Evolutionary conservation across 92 coral and sea anemone species (phyloP).

Genomic region (Umimayanthus chanpuru): DNA sequence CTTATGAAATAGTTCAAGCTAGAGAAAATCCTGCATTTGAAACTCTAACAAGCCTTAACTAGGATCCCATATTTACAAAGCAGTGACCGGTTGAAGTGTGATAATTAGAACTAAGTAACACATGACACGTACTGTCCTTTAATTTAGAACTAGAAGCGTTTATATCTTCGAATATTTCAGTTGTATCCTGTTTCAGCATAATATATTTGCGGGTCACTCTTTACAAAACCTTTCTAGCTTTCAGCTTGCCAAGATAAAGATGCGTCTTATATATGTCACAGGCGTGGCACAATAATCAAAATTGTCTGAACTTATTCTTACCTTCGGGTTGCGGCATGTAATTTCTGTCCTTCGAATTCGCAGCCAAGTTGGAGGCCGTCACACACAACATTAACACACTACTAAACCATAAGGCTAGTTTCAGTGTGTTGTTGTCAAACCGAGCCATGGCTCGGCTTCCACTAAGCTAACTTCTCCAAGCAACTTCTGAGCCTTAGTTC

Average conservation of each 20-base stretch:
- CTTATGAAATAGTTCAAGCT: background rate
- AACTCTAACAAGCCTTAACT: background rate
- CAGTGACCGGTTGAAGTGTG: background rate
- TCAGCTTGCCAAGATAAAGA: background rate
- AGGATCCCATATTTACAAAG: no score
- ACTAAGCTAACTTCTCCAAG: background rate
- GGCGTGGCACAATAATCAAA: background rate
- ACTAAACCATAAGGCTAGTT: background rate
- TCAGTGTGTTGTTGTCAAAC: background rate
- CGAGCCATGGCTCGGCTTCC: background rate
- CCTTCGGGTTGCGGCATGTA: conserved; percentile 47
- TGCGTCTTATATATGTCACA: background rate
- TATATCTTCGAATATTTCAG: background rate
- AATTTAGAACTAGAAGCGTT: background rate
- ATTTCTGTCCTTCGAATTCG: background rate
- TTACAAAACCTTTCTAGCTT: background rate
- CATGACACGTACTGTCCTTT: background rate
- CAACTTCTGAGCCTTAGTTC: background rate
- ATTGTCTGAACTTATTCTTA: background rate
- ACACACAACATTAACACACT: background rate
- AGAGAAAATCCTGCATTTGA: no score
- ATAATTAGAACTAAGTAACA: background rate
- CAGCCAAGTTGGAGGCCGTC: background rate
- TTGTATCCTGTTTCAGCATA: background rate
- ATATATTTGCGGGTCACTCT: background rate